Conservation (phyloP, 2,113 vertebrate species). For the Festucalex cinctus region DNA sequence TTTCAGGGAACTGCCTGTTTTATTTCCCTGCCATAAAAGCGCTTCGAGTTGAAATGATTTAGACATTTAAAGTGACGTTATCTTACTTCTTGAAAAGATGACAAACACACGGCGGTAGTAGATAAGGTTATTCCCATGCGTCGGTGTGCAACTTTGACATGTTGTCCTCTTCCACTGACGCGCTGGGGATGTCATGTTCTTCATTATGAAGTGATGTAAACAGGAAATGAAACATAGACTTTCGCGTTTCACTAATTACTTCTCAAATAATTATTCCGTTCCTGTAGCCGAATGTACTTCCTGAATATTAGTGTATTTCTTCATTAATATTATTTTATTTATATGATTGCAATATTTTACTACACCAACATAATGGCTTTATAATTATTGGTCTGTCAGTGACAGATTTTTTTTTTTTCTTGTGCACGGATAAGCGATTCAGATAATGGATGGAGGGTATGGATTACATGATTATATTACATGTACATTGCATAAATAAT, state of each 20-base stretch:
- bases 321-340: too few relatives aligned
- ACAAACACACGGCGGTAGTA: too few relatives aligned
- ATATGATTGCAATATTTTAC: too few relatives aligned
- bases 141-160: background rate
- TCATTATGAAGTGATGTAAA: constrained; percentile 44
- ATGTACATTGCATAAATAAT: too few relatives aligned
- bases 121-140: background rate
- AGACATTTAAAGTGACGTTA: background rate
- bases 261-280: background rate
- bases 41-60: constrained; percentile 4
- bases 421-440: too few relatives aligned
- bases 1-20: constrained; percentile 13
- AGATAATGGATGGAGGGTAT: too few relatives aligned
- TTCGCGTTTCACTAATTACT: background rate
- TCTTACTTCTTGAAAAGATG: background rate
- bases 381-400: too few relatives aligned
- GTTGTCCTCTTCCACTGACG: background rate
- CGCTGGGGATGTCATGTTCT: constrained; percentile 12
- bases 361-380: too few relatives aligned
- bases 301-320: too few relatives aligned
- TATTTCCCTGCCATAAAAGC: constrained; percentile 12
- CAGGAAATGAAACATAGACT: constrained; percentile 53
- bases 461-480: too few relatives aligned
- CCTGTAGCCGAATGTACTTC: too few relatives aligned
- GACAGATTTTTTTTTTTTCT: too few relatives aligned